These are phyloP conservation scores for Clostera curtula DNA, from an alignment of 2,888 invertebrate genomes.

Conservation along the genomic window DNA sequence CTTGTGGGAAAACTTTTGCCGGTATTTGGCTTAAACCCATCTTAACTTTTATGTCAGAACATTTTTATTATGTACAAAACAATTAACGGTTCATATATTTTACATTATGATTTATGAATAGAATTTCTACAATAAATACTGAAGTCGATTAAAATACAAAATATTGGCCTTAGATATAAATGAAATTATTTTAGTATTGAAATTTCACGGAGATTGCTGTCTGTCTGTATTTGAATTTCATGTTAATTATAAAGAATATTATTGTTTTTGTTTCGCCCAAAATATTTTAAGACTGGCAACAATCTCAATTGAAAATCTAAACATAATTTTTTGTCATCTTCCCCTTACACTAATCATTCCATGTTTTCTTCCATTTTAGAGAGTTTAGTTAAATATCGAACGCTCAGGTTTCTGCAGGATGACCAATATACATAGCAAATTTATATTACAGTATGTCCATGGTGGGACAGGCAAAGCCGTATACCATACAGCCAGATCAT, in stretches of 20 bases:
- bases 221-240: slow-evolving; percentile 20
- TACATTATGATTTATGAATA: slow-evolving; percentile 1
- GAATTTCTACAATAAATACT: slow-evolving; percentile 1
- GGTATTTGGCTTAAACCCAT: no score
- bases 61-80: no score
- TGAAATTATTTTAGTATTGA: slow-evolving; percentile 23
- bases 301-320: slow-evolving; percentile 39
- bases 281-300: slow-evolving; percentile 35
- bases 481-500: no score
- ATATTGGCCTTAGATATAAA: slow-evolving; percentile 23
- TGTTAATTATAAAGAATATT: slow-evolving; percentile 11
- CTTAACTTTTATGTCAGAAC: no score
- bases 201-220: slow-evolving; percentile 32
- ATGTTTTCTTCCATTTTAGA: slow-evolving; percentile 49
- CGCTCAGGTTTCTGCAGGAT: no score
- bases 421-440: no score
- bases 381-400: slow-evolving; percentile 5
- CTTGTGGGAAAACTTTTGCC: no score
- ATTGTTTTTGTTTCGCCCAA: slow-evolving; percentile 21
- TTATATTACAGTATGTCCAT: no score
- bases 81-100: slow-evolving; percentile 2
- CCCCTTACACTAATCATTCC: slow-evolving; percentile 55
- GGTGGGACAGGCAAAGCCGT: no score
- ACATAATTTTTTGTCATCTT: slow-evolving; percentile 36
- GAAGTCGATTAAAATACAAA: slow-evolving; percentile 5